Conservation (phyloP, 2,888 invertebrate species). For the Diogma glabrata region DNA sequence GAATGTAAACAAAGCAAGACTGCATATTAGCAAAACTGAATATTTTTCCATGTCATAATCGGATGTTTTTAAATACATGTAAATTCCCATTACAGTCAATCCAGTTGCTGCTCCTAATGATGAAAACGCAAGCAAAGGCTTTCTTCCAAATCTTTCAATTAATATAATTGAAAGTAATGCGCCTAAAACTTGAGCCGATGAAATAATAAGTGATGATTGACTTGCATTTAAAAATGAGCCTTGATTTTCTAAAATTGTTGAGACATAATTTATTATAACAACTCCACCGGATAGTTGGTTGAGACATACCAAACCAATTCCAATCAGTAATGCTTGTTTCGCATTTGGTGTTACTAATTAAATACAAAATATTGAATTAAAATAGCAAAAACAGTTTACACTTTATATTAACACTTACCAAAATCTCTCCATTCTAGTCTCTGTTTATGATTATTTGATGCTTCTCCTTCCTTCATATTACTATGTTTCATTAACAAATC, state of each 20-base stretch:
- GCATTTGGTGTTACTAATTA: neutral
- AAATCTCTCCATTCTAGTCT: conserved; percentile 4
- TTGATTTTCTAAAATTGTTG: conserved; percentile 29
- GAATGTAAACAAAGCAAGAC: conserved; percentile 15
- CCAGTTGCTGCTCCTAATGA: conserved; percentile 13
- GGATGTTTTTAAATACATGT: conserved; percentile 8
- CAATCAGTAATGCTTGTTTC: conserved; percentile 25
- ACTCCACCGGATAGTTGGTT: conserved; percentile 34
- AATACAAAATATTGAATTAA: neutral
- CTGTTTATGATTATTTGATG: too few species aligned
- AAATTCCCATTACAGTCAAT: conserved; percentile 7
- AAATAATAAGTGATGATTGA: conserved; percentile 30
- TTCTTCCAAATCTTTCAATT: conserved; percentile 32
- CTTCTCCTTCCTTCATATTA: neutral
- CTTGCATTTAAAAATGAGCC: conserved; percentile 30
- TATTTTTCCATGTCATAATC: conserved; percentile 2
- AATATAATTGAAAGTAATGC: conserved; percentile 29
- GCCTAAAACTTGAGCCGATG: conserved; percentile 30
- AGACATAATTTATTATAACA: conserved; percentile 33
- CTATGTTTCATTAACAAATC: neutral
- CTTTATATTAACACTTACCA: too few species aligned
- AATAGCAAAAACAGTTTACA: too few species aligned
- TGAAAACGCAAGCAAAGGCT: conserved; percentile 20
- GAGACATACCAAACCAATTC: conserved; percentile 26
- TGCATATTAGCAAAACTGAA: conserved; percentile 14